Base-by-base conservation (phyloP, 2,888 invertebrate species). In the Ochlodes sylvanus region DNA sequence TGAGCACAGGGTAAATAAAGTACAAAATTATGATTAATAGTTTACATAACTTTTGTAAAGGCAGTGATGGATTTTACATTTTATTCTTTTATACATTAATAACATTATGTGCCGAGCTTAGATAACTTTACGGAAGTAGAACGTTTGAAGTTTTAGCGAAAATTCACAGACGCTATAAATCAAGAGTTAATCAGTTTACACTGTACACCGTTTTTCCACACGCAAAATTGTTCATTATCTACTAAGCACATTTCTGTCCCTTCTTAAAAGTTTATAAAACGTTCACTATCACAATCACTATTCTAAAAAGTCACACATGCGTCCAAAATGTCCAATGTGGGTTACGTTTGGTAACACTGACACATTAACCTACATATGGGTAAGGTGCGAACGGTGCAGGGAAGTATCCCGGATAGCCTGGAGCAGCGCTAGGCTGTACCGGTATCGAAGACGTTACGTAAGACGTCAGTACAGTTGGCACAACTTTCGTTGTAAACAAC, bases 391-490 rank as follows among this genome's bases (percentile, higher is more conserved):
- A 97, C 14, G 96, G 96, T 17, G 95, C 94, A 21, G 97, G 97
- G 88, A 94, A 97, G 84, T 95, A 97, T 69, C 97, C 97, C 0
- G 96, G 97, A 83, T 95, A 97, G 12, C 95, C 95, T 12, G 70
- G 61, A 38, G 73, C 73, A 15, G 95, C 95, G 62, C 95, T 95
- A 7, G 95, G 95, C 76, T 96, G 96, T 17, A 97, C 94, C 2
- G 97, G 95, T 34, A 98, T 92, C 0, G 97, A 97, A 15, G 96
- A 96, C 7, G 98, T 98, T 72, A 98, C 94, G 82, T 96, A 97
- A 15, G 97, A 96, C n/a, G 98, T 98, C 70, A 98, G 85, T 62
- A 96, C 94, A 0, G 97, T 97, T 7, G 98, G 97, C 52, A 98
- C 95, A 55, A 98, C 95, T 78, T 95, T 96, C 47, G 98, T 97